Evolutionary conservation across 1,140 invertebrate genomes (phyloP), one percentile per base, ranked within the genome.

Genomic region (Sitobion miscanthi): DNA sequence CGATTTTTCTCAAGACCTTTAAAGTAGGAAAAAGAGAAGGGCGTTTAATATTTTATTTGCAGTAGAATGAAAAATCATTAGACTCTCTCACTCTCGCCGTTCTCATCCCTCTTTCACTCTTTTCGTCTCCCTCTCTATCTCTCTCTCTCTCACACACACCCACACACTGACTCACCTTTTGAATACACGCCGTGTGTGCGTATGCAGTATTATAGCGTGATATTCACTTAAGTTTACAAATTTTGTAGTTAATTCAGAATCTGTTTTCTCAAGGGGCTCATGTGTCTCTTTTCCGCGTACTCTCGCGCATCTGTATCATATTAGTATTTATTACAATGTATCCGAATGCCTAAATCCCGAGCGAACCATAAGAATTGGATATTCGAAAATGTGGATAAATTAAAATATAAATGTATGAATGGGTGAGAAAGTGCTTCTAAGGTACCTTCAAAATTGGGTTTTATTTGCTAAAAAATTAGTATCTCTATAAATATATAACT

Each of bases 51-150:
- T 90, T 90, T 62, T 57, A 90, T 62, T 90, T 87, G 8, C 52
- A 87, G 30, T 49, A 8, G 30, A 57, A 90, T 90, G 88, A 90
- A 90, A 62, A 90, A 90, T 90, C 88, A 90, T 62, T 90, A 90
- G n/a, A 62, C 21, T 57, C 20, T 90, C 54, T 49, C 87, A 2
- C 87, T 49, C 62, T 69, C 4, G 9, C 62, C 11, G 14, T 69
- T 69, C 62, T 69, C 62, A 69, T 69, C 30, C 21, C 30, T n/a
- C 62, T 14, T n/a, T 17, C 62, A n/a, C 62, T 69, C 8, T 69
- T 69, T 69, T 69, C 9, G 11, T n/a, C 2, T 69, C 30, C n/a
- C 9, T 30, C 25, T n/a, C 25, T 87, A 45, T 47, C 83, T 69
- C 11, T 69, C 30, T 69, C 9, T 30, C 57, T 30, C 25, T 11